Evolutionary conservation across 1,140 invertebrate species (phyloP).

Genomic region (Stegodyphus dumicola): DNA sequence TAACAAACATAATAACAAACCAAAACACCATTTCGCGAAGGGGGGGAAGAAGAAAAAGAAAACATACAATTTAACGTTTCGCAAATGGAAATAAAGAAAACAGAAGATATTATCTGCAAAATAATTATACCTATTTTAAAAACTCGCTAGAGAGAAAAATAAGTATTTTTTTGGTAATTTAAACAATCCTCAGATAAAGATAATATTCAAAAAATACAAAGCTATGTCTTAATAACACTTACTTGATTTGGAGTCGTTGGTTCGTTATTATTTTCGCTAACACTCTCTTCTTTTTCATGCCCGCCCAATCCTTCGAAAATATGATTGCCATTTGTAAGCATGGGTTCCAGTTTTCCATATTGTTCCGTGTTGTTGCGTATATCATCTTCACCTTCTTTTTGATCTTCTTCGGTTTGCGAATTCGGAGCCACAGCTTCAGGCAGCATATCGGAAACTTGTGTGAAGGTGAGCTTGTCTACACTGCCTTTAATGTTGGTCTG

Average conservation of each 20-base stretch:
- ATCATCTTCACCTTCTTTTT: conserved; percentile 4
- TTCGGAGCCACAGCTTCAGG: neutral
- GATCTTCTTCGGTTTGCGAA: conserved; percentile 7
- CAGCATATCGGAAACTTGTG: neutral
- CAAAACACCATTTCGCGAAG: too few species aligned
- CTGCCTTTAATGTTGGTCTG: neutral
- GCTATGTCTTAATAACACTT: neutral
- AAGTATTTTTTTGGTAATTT: too few species aligned
- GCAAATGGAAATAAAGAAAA: too few species aligned
- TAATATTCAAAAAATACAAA: too few species aligned
- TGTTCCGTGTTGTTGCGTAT: neutral
- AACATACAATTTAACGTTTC: too few species aligned
- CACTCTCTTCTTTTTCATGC: conserved; percentile 8
- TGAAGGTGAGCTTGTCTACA: neutral
- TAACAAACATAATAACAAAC: too few species aligned
- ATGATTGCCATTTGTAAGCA: conserved; percentile 5
- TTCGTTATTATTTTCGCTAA: conserved; percentile 38
- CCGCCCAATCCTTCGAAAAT: neutral
- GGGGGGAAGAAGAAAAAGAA: too few species aligned
- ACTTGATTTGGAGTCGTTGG: conserved; percentile 34
- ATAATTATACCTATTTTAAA: too few species aligned
- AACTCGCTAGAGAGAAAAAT: too few species aligned
- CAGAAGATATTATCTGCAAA: too few species aligned
- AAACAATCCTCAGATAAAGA: too few species aligned
- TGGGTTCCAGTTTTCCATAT: neutral